Conservation (phyloP, 2,888 invertebrate genomes). For the Girardia tigrina region DNA sequence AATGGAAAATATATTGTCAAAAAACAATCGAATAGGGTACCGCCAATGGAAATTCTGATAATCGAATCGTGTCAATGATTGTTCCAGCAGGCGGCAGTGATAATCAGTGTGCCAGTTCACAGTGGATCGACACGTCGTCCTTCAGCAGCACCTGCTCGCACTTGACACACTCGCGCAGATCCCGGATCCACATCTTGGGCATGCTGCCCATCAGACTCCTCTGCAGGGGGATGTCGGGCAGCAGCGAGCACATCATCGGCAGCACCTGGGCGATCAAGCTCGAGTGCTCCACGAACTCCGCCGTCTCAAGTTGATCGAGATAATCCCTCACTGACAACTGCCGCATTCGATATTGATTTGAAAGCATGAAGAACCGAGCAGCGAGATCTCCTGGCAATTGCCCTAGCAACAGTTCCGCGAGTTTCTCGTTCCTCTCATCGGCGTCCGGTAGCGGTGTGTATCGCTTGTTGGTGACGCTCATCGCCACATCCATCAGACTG, state of each 20-base stretch:
- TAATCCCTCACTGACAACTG: neutral
- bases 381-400: neutral
- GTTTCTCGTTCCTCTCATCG: neutral
- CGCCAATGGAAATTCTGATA: too few relatives aligned
- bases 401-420: neutral
- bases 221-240: constrained; percentile 24
- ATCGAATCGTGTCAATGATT: too few relatives aligned
- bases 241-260: constrained; percentile 3
- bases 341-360: neutral
- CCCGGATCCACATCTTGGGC: neutral
- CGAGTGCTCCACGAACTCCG: neutral
- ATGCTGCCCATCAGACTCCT: neutral
- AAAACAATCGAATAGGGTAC: too few relatives aligned
- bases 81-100: too few relatives aligned
- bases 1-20: too few relatives aligned
- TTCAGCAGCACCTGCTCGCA: neutral
- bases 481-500: constrained; percentile 12
- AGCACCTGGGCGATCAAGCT: neutral
- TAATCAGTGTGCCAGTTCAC: neutral
- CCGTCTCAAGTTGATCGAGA: neutral
- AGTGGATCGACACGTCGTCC: neutral
- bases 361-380: neutral
- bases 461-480: neutral
- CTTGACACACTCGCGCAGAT: neutral
- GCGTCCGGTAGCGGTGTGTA: neutral